These are phyloP conservation scores for Sphaerophoria rueppellii DNA, from an alignment of 2,888 invertebrate species.

Conservation along the genomic window DNA sequence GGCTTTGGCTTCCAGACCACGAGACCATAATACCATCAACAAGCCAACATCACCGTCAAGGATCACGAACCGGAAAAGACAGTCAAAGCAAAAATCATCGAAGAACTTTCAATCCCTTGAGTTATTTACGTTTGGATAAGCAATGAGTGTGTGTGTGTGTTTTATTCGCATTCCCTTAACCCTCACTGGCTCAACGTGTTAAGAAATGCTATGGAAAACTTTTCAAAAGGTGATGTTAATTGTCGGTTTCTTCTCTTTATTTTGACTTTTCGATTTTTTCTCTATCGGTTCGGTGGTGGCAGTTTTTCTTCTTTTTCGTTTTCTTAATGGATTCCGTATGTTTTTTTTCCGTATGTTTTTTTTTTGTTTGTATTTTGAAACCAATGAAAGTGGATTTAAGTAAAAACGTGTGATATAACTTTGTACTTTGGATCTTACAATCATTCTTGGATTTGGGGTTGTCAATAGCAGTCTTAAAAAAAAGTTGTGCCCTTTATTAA, in stretches of 20 bases:
- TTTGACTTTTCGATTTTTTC: not conserved
- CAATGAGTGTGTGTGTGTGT: slow-evolving; percentile 43
- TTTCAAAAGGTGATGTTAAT: slow-evolving; percentile 45
- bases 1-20: slow-evolving; percentile 12
- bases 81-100: slow-evolving; percentile 61
- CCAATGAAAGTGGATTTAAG: slow-evolving; percentile 39
- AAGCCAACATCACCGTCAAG: slow-evolving; percentile 23
- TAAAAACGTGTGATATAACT: slow-evolving; percentile 34
- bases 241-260: slow-evolving; percentile 27
- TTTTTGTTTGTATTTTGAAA: slow-evolving; percentile 8
- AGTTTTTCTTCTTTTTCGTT: not conserved
- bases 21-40: not conserved
- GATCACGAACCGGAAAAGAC: slow-evolving; percentile 41
- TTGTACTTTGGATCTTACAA: slow-evolving; percentile 33
- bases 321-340: not conserved
- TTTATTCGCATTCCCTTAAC: slow-evolving; percentile 15
- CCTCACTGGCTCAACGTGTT: not conserved
- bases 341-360: not conserved
- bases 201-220: not conserved
- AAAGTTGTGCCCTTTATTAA: not conserved
- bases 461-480: slow-evolving; percentile 17
- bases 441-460: slow-evolving; percentile 17
- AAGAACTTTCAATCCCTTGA: slow-evolving; percentile 64
- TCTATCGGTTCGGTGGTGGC: not conserved
- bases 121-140: slow-evolving; percentile 67